Evolutionary conservation across 1,140 invertebrate species (phyloP).

Genomic region (Drosophila mojavensis): DNA sequence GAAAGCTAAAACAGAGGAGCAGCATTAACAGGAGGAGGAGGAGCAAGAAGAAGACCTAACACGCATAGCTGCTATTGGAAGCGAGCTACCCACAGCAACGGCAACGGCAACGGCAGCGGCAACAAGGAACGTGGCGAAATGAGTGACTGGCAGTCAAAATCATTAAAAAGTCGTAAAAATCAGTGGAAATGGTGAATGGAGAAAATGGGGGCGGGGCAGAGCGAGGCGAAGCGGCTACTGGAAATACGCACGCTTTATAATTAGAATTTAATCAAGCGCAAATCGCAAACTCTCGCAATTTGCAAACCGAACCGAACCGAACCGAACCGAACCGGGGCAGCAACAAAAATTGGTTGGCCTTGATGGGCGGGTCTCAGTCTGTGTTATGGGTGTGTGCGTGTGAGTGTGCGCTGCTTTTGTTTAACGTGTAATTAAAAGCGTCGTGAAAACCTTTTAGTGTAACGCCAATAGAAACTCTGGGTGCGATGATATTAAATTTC

Average conservation of each 20-base stretch:
- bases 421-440: constrained; percentile 80
- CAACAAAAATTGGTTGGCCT: constrained; percentile 40
- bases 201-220: not conserved
- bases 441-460: constrained; percentile 76
- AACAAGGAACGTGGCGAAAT: constrained; percentile 68
- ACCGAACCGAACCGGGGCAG: constrained; percentile 7
- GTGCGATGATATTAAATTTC: constrained; percentile 74
- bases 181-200: constrained; percentile 50
- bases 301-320: constrained; percentile 7
- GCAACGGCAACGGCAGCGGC: not conserved
- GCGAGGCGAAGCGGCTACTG: constrained; percentile 1
- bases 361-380: not conserved
- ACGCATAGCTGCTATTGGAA: constrained; percentile 31
- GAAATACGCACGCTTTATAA: constrained; percentile 81
- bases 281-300: constrained; percentile 75
- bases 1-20: constrained; percentile 18
- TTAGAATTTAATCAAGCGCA: constrained; percentile 83
- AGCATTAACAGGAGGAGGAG: too few species aligned
- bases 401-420: constrained; percentile 63
- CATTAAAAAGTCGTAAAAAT: constrained; percentile 83
- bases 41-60: constrained; percentile 26
- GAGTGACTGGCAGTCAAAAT: constrained; percentile 82
- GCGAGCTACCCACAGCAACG: not conserved
- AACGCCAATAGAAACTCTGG: constrained; percentile 32
- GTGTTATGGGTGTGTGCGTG: constrained; percentile 10